These are phyloP conservation scores for Pipra filicauda DNA, from an alignment of 2,113 vertebrate species.

Conservation along the genomic window DNA sequence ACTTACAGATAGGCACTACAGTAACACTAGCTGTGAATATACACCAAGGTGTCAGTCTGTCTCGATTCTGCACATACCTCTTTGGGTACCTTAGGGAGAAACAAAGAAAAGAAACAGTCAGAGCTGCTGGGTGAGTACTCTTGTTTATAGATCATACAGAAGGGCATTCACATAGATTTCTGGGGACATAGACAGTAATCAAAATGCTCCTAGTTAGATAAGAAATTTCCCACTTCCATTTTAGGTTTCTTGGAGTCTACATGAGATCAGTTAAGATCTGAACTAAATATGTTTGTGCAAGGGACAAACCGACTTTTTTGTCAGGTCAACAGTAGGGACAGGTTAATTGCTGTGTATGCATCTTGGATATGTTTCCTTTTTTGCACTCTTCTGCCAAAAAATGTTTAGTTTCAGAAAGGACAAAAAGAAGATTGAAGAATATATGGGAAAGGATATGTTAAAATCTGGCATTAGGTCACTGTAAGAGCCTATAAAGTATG, in stretches of 20 bases:
- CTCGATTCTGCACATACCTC: constrained; percentile 78
- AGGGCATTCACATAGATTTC: not conserved
- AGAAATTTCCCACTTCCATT: not conserved
- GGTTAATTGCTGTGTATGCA: accelerated
- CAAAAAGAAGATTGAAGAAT: not conserved
- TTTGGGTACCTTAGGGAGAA: constrained; percentile 84
- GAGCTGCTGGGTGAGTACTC: not conserved
- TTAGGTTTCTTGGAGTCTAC: not conserved
- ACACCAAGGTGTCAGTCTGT: not conserved
- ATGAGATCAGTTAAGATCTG: not conserved
- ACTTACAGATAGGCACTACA: constrained; percentile 28
- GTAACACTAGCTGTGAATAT: constrained; percentile 17
- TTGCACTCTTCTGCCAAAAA: not conserved
- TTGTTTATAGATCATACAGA: not conserved
- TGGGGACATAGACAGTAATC: not conserved
- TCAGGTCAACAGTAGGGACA: not conserved
- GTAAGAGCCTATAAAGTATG: not conserved
- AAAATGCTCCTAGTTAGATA: not conserved
- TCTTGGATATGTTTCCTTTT: not conserved
- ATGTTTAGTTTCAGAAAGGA: not conserved
- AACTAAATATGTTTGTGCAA: not conserved
- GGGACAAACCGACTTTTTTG: not conserved
- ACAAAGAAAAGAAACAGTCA: constrained; percentile 29
- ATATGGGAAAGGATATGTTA: not conserved
- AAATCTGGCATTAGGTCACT: not conserved